Conservation (phyloP, 1,140 invertebrate genomes). For the Ganaspis sp. region DNA sequence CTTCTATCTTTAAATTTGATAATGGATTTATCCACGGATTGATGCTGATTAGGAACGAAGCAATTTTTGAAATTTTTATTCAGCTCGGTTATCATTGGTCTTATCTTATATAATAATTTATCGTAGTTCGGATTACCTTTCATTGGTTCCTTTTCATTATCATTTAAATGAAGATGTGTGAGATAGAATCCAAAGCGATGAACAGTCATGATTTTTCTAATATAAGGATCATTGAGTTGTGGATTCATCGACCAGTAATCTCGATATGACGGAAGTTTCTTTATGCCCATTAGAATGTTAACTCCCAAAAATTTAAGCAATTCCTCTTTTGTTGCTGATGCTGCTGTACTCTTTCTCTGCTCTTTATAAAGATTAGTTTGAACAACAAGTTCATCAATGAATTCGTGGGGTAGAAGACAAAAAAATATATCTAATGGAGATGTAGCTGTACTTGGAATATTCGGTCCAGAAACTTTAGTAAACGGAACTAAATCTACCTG, state of each 20-base stretch:
- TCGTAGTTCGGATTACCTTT: slow-evolving; percentile 38
- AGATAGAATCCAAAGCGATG: slow-evolving; percentile 40
- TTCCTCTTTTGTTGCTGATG: slow-evolving; percentile 39
- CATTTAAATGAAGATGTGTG: slow-evolving; percentile 39
- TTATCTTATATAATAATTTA: slow-evolving; percentile 47
- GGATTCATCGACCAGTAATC: slow-evolving; percentile 45
- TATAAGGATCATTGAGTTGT: slow-evolving; percentile 35
- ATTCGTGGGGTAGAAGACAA: slow-evolving; percentile 34
- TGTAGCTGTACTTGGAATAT: slow-evolving; percentile 35
- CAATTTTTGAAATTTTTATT: too few relatives aligned
- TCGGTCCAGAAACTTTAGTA: slow-evolving; percentile 34
- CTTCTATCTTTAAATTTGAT: slow-evolving; percentile 67
- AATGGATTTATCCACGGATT: slow-evolving; percentile 64
- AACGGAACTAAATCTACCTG: slow-evolving; percentile 12
- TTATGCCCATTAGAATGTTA: slow-evolving; percentile 50
- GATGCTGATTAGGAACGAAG: too few relatives aligned
- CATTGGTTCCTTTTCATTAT: slow-evolving; percentile 39
- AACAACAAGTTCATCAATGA: slow-evolving; percentile 37
- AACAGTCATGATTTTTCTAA: slow-evolving; percentile 36
- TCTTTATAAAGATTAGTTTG: slow-evolving; percentile 39
- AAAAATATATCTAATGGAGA: slow-evolving; percentile 31
- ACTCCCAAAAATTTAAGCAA: slow-evolving; percentile 39
- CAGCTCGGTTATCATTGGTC: slow-evolving; percentile 37
- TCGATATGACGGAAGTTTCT: slow-evolving; percentile 43
- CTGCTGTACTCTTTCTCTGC: slow-evolving; percentile 31